Evolutionary conservation across 2,888 invertebrate species (phyloP).

Genomic region (Laspeyria flexula): DNA sequence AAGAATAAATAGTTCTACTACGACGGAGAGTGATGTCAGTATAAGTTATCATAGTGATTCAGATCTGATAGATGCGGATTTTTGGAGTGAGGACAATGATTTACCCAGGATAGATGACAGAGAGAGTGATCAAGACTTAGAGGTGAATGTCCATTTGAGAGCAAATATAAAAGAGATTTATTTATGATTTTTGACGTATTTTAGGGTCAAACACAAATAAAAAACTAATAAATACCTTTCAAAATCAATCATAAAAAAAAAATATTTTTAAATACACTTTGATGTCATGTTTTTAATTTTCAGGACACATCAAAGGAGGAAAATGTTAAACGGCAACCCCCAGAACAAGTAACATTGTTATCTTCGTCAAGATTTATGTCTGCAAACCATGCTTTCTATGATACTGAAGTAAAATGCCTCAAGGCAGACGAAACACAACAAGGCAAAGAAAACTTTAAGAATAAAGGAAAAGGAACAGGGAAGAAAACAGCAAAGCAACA

Average conservation of each 20-base stretch:
- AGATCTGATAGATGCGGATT: conserved; percentile 11
- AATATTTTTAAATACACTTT: conserved; percentile 8
- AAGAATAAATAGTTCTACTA: conserved; percentile 13
- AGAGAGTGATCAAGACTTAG: conserved; percentile 13
- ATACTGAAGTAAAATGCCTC: conserved; percentile 11
- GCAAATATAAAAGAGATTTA: conserved; percentile 6
- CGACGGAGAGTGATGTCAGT: conserved; percentile 12
- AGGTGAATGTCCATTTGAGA: conserved; percentile 12
- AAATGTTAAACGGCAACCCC: conserved; percentile 8
- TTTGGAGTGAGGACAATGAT: conserved; percentile 12
- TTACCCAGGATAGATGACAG: conserved; percentile 4
- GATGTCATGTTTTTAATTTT: conserved; percentile 7
- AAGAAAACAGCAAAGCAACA: conserved; percentile 9
- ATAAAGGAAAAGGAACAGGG: conserved; percentile 12
- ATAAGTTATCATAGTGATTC: conserved; percentile 11
- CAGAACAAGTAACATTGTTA: conserved; percentile 11
- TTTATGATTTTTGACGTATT: conserved; percentile 4
- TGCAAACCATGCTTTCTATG: conserved; percentile 15
- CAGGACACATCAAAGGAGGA: conserved; percentile 7
- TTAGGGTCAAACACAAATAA: conserved; percentile 11
- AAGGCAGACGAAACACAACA: conserved; percentile 7
- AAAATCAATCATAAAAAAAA: conserved; percentile 6
- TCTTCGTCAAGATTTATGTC: conserved; percentile 13
- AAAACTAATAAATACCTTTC: conserved; percentile 9
- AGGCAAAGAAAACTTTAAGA: conserved; percentile 6